Evolutionary conservation across 2,888 invertebrate genomes (phyloP), one percentile per base, ranked within the genome.

Genomic region (Drosophila nigritarsus): DNA sequence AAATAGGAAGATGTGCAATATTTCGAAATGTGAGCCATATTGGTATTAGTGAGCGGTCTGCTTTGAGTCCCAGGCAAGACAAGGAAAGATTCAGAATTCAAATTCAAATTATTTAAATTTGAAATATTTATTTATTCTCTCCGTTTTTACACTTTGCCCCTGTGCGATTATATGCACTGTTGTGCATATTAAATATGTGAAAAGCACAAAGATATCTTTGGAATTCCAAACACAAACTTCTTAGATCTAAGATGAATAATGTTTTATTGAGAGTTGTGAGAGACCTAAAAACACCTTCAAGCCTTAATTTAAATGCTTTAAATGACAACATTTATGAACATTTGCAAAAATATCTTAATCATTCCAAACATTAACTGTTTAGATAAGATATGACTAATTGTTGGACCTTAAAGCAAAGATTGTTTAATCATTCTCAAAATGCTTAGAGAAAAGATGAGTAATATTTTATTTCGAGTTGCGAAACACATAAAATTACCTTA

Each of bases 111-210:
- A 45, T 45, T 45, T 20, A 45, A 45, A 13, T 45, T 45, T 7
- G 3, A 20, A 20, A 45, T 20, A 20, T 42, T 42, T 6, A 13
- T 13, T 7, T 45, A 20, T 20, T 20, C 45, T 20, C 13, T 2
- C 2, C 45, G 45, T 15, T 20, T 45, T 20, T 8, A 20, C 45
- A 45, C 15, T 36, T 13, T 15, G 15, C 34, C 34, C 13, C 34
- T 15, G 6, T 15, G 34, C 34, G 34, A 36, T 20, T 20, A 8
- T 20, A 3, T 45, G 20, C 13, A 20, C 20, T 3, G 45, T 45
- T 45, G 20, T 15, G 45, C 20, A 45, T 45, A 45, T 45, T 20
- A 45, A 45, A 45, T 45, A 45, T 45, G 45, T 45, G 45, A 13
- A 13, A 7, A 20, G 13, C 13, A 0, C 20, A 20, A 20, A 7